These are phyloP conservation scores for Struthio camelus DNA, from an alignment of 2,113 vertebrate genomes.

Conservation along the genomic window DNA sequence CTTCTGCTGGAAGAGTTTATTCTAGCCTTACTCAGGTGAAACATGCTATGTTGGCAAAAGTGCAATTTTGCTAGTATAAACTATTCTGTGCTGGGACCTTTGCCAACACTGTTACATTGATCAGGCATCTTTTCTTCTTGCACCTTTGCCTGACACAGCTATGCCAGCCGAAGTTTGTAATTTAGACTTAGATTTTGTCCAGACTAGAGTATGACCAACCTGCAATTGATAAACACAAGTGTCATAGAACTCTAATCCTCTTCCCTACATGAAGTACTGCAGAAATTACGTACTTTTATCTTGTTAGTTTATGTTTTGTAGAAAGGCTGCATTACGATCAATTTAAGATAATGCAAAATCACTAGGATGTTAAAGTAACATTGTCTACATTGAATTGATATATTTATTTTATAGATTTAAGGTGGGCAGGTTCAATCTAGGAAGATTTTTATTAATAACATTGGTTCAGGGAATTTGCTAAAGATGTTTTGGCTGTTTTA, in stretches of 20 bases:
- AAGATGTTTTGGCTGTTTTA: not conserved
- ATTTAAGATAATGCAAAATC: not conserved
- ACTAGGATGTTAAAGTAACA: not conserved
- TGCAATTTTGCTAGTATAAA: not conserved
- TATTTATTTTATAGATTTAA: not conserved
- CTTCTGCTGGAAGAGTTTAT: not conserved
- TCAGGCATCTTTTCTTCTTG: not conserved
- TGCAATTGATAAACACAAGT: not conserved
- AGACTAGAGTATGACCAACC: not conserved
- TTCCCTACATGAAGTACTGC: not conserved
- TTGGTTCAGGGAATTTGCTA: not conserved
- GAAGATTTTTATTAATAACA: not conserved
- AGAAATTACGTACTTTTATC: not conserved
- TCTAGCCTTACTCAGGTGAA: not conserved
- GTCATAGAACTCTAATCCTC: not conserved
- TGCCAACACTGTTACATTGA: not conserved
- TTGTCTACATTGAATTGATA: not conserved
- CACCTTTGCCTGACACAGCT: too few species aligned
- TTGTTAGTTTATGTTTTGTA: not conserved
- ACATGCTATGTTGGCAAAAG: not conserved
- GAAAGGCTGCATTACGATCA: not conserved
- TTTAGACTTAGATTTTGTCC: not conserved
- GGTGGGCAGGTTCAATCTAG: not conserved
- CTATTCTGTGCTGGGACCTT: not conserved
- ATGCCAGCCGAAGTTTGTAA: not conserved